Percentiles rank a stretch among this genome's conserved stretches.
Conservation (phyloP, 2,888 invertebrate genomes). For the Chymomyza amoena region DNA sequence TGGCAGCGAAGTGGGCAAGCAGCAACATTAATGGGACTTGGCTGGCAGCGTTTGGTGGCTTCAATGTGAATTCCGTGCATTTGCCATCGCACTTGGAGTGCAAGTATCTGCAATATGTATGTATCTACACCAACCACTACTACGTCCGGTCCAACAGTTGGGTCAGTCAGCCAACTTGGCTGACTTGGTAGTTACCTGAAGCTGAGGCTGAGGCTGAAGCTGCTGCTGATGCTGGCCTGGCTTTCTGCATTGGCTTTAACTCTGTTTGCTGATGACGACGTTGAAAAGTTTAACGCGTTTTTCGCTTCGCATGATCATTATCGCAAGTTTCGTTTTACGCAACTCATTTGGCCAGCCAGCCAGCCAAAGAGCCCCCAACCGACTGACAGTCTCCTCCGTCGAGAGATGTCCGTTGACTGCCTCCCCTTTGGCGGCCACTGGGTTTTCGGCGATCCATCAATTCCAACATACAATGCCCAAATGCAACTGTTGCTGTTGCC, state of each 20-base stretch:
- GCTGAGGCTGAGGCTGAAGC: conserved; percentile 15
- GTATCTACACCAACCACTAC: not conserved
- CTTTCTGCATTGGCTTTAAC: conserved; percentile 17
- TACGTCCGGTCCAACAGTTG: conserved; percentile 24
- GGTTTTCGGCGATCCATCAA: conserved; percentile 50
- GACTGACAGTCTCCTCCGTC: not conserved
- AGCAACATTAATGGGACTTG: conserved; percentile 2
- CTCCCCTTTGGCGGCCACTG: conserved; percentile 7
- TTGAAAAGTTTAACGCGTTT: conserved; percentile 71
- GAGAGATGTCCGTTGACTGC: conserved; percentile 11
- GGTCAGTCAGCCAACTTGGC: conserved; percentile 24
- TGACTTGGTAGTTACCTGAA: conserved; percentile 25
- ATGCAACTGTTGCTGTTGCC: conserved; percentile 28
- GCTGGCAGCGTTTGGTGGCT: conserved; percentile 27
- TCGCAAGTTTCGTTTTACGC: conserved; percentile 66
- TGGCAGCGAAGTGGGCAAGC: conserved; percentile 7
- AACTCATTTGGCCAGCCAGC: conserved; percentile 41
- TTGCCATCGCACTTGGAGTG: conserved; percentile 68
- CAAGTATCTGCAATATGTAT: not conserved
- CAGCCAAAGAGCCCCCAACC: not conserved
- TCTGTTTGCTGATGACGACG: conserved; percentile 58
- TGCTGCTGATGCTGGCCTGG: conserved; percentile 22
- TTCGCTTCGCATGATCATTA: conserved; percentile 72
- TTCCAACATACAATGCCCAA: conserved; percentile 39
- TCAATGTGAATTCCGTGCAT: conserved; percentile 72